A percentile compares a stretch with the other conserved stretches of the same genome.
phyloP scores from a whole-genome alignment of 2,888 invertebrate species.

The Hofmannophila pseudospretella region DNA sequence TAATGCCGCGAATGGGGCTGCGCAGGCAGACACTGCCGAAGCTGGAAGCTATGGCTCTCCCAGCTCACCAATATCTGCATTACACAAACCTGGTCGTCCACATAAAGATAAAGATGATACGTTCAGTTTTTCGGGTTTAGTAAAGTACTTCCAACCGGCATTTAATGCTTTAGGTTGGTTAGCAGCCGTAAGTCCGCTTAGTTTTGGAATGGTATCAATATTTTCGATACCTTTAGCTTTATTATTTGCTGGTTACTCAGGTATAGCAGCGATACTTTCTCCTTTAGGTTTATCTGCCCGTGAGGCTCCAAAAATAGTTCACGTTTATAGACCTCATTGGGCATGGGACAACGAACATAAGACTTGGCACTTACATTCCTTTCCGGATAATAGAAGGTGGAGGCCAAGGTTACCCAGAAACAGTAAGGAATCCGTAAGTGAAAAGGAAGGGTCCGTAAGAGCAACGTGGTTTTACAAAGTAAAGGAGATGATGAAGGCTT shows the following conservation, averaged over 20 bases:
- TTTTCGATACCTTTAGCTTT: slow-evolving; percentile 80
- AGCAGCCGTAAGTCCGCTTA: slow-evolving; percentile 76
- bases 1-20: slow-evolving; percentile 41
- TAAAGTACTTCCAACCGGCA: slow-evolving; percentile 70
- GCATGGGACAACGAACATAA: slow-evolving; percentile 77
- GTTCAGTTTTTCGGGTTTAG: slow-evolving; percentile 64
- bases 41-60: slow-evolving; percentile 35
- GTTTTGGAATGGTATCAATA: slow-evolving; percentile 77
- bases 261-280: slow-evolving; percentile 79
- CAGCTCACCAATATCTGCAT: slow-evolving; percentile 39
- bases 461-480: slow-evolving; percentile 38
- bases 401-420: slow-evolving; percentile 27
- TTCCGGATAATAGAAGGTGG: slow-evolving; percentile 47
- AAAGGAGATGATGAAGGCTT: slow-evolving; percentile 41
- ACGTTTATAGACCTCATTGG: slow-evolving; percentile 71
- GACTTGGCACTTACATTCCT: slow-evolving; percentile 66
- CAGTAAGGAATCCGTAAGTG: slow-evolving; percentile 25
- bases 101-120: slow-evolving; percentile 54
- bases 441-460: slow-evolving; percentile 16
- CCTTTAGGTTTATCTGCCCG: slow-evolving; percentile 80
- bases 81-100: slow-evolving; percentile 44
- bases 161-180: slow-evolving; percentile 71
- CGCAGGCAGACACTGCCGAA: slow-evolving; percentile 41
- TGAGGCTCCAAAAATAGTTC: slow-evolving; percentile 54
- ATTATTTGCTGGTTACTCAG: slow-evolving; percentile 79